Percentiles rank a stretch among this genome's conserved stretches.
Evolutionary conservation across 2,797 vertebrate species (phyloP).

Genomic region (Catostomus latipinnis): DNA sequence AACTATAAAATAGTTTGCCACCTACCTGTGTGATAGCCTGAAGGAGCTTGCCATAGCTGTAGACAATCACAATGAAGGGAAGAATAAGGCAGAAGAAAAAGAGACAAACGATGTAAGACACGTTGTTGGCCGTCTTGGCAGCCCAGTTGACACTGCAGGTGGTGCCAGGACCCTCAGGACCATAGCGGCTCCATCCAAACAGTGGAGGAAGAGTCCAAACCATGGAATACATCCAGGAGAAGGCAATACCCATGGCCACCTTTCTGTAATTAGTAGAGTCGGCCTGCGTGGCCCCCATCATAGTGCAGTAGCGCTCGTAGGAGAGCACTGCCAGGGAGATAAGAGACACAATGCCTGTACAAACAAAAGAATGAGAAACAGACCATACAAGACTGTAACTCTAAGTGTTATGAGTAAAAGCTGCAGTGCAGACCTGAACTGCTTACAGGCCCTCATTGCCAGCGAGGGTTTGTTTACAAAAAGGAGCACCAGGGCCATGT

Average conservation of each 20-base stretch:
- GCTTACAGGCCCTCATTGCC: too few relatives aligned
- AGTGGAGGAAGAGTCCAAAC: constrained; percentile 79
- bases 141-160: constrained; percentile 85
- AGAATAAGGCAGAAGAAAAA: constrained; percentile 83
- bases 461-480: too few relatives aligned
- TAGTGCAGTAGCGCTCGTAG: constrained; percentile 82
- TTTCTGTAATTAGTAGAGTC: constrained; percentile 77
- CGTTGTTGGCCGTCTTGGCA: constrained; percentile 77
- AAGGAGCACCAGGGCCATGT: too few relatives aligned
- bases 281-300: constrained; percentile 73
- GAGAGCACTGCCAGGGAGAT: constrained; percentile 83
- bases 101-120: constrained; percentile 83
- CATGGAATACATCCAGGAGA: constrained; percentile 83
- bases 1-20: not conserved
- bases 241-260: constrained; percentile 74
- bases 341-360: constrained; percentile 80
- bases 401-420: too few relatives aligned
- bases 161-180: constrained; percentile 84
- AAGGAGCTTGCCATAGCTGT: constrained; percentile 81
- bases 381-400: not conserved
- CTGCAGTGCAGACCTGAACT: too few relatives aligned
- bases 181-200: constrained; percentile 84
- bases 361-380: constrained; percentile 26
- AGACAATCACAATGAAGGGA: constrained; percentile 81
- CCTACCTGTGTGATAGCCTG: constrained; percentile 79